Base-by-base conservation (phyloP, 2,888 invertebrate species). In the Celastrina argiolus region DNA sequence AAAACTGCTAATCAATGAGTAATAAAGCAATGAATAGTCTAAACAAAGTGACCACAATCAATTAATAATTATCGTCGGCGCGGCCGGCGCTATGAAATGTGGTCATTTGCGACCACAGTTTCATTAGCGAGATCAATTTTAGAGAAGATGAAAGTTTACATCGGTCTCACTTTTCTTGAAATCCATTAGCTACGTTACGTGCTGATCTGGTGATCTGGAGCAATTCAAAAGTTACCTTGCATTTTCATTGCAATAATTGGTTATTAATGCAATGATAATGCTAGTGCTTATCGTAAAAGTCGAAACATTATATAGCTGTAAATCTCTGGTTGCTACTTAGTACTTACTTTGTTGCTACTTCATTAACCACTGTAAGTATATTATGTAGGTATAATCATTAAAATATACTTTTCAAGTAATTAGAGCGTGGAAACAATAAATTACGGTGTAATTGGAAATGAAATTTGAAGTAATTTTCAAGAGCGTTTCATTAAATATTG, bases 131-230 rank as follows among this genome's bases (percentile, higher is more conserved):
- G 18, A 66, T 59, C 42, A 65, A 26, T 59, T 22, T 64, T 42
- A 18, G 2, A 18, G 18, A 66, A 56, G 59, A 64, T 56, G 78
- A 78, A 78, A 78, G 77, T 78, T 71, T 74, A 12, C 41, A 22
- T 16, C 45, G 65, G 67, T 77, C 74, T 78, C 77, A 74, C 75
- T 78, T 77, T 78, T 74, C 76, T 76, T 74, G 74, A 77, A 80
- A 81, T 74, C 67, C 66, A 74, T 73, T 73, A 68, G 70, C 69
- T 66, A 66, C 71, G 67, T 71, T 67, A 66, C 71, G 67, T 67
- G 63, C 51, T 66, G 69, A 70, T 72, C 69, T 63, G 63, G 56
- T 66, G 69, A 70, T 72, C 69, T 63, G 34, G 61, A 56, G 59
- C 65, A 58, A 65, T 65, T 16, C 22, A 56, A 51, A 26, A 28